Evolutionary conservation across 2,888 invertebrate genomes (phyloP), one percentile per base, ranked within the genome.

Genomic region (Orgyia antiqua): DNA sequence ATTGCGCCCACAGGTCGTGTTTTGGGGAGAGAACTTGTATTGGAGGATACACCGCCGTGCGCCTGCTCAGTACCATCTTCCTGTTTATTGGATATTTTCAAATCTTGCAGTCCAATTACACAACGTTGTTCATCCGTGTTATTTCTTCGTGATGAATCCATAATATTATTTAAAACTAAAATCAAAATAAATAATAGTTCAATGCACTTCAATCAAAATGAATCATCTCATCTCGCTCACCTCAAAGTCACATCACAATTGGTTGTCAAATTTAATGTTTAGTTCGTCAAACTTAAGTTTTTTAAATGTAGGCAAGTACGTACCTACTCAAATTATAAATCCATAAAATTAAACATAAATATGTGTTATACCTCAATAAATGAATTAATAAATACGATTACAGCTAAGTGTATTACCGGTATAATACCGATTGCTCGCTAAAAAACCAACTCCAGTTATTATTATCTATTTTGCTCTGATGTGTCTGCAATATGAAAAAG

Each of bases 1-100:
- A 90, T 90, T 33, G 90, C 89, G 42, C 91, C 89, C 27, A 91
- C 84, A 21, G 90, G 76, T 51, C 90, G 82, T 56, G 80, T 77
- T 74, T 89, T 89, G 31, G 72, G 63, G 42, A 73, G 64, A 40
- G 67, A 60, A 58, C 65, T 70, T 52, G 70, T 56, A 66, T 76
- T 80, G 33, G 77, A 67, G 45, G 75, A 58, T 45, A 75, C 69
- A 42, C 67, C 65, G 45, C 74, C 68, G 62, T 83, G 86, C 82
- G 84, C 83, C 65, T 83, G 83, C 83, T 80, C 86, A 78, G 80
- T 78, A 55, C 66, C 73, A 68, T 79, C 77, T 57, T 83, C 82
- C 59, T 75, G 78, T 75, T 83, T 83, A 73, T 80, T 83, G 56
- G 77, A 66, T 59, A 86, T 60, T 75, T 86, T 86, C 65, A 87